Percentiles rank a stretch among this genome's conserved stretches.
These are phyloP conservation scores for Osmerus mordax DNA, from an alignment of 2,113 vertebrate species.

Conservation along the genomic window DNA sequence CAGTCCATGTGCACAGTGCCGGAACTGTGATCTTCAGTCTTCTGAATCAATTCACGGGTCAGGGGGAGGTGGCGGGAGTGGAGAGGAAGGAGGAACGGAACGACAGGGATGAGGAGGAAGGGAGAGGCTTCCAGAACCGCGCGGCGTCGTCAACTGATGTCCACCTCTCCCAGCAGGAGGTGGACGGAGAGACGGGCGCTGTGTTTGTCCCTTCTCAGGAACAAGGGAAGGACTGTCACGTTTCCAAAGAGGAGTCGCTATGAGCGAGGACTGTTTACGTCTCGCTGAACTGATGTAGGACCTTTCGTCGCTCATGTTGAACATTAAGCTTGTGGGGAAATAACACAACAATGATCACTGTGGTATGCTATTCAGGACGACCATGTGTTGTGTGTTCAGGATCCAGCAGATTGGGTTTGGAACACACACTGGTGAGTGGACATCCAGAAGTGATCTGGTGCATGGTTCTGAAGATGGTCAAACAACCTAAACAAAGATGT, in stretches of 20 bases:
- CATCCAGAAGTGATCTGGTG: too few species aligned
- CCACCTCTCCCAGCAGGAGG: slow-evolving; percentile 69
- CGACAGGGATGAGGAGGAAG: slow-evolving; percentile 34
- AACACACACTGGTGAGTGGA: background rate
- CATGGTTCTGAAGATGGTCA: too few species aligned
- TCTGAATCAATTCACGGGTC: slow-evolving; percentile 66
- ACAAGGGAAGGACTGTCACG: slow-evolving; percentile 71
- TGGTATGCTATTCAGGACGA: too few species aligned
- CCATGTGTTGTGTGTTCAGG: too few species aligned
- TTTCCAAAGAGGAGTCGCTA: slow-evolving; percentile 71
- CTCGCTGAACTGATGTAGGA: too few species aligned
- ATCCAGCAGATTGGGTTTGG: too few species aligned
- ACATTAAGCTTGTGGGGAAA: too few species aligned
- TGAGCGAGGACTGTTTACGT: slow-evolving; percentile 26
- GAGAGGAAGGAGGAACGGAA: slow-evolving; percentile 20
- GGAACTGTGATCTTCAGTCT: slow-evolving; percentile 72
- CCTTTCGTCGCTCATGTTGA: too few species aligned
- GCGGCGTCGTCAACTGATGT: slow-evolving; percentile 50
- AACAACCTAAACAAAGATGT: background rate
- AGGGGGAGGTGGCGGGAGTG: slow-evolving; percentile 32
- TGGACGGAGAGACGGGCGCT: slow-evolving; percentile 39
- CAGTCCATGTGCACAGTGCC: slow-evolving; percentile 70
- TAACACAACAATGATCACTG: too few species aligned
- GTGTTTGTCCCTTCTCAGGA: slow-evolving; percentile 73
- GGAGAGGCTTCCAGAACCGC: slow-evolving; percentile 35